Conservation (phyloP, 1,140 invertebrate species). For the Eumaeus atala region DNA sequence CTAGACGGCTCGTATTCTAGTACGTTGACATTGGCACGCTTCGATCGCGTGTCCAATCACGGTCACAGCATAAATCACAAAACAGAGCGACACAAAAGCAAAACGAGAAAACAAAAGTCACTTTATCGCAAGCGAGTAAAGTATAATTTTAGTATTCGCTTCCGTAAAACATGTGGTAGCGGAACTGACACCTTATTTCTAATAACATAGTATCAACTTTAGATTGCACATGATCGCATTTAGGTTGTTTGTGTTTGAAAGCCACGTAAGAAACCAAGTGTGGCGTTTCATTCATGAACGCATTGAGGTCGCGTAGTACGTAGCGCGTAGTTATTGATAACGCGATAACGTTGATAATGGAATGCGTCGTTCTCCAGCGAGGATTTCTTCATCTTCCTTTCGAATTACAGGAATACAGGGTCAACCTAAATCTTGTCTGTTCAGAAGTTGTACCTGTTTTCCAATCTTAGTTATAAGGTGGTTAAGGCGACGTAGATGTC, state of each 20-base stretch:
- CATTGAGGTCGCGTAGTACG: constrained; percentile 25
- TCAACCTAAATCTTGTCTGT: no score
- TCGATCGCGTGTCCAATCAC: constrained; percentile 26
- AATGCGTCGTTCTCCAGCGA: background rate
- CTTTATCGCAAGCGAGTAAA: constrained; percentile 14
- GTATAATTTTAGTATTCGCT: background rate
- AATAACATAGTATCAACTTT: no score
- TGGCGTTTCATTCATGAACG: constrained; percentile 31
- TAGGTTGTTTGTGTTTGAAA: constrained; percentile 10
- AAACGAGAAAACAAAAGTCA: background rate
- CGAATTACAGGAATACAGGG: no score
- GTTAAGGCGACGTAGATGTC: no score
- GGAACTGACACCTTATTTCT: no score
- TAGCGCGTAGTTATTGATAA: constrained; percentile 21
- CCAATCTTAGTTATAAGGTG: no score
- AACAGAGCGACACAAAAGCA: constrained; percentile 1
- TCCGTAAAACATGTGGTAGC: no score
- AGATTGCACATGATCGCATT: background rate
- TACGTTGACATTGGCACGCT: constrained; percentile 30
- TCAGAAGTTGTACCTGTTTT: no score
- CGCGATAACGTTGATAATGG: constrained; percentile 4
- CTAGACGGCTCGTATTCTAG: background rate
- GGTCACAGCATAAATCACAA: constrained; percentile 14
- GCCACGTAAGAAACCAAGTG: constrained; percentile 1
- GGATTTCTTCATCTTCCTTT: background rate